Base-by-base conservation (phyloP, 2,888 invertebrate species). In the Hydrotaea diabolus region DNA sequence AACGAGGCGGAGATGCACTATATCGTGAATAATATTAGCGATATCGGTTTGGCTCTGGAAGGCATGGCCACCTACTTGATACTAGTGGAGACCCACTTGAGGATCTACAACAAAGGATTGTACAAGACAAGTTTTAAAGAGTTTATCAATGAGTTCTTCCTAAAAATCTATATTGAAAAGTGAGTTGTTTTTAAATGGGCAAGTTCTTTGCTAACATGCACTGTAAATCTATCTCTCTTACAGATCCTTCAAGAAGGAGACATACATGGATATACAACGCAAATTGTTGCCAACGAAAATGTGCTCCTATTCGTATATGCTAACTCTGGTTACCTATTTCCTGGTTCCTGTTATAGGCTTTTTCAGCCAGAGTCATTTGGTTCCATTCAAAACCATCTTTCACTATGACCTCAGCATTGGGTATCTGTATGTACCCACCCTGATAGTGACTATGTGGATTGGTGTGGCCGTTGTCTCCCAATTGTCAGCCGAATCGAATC, bases 401-500 rank as follows among this genome's bases (percentile, higher is more conserved):
- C 87, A 87, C 4, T 91, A 89, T 43, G 88, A 90, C 43, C 87
- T 88, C n/a, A 87, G 87, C 0, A 69, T 87, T 2, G 59, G 87
- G 64, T 39, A 72, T 0, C 84, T 86, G 4, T 91, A 86, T 21
- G 57, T 88, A 0, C 87, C 90, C 0, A 81, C 89, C 7, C 77
- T 91, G n/a, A 0, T 81, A 0, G 74, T 86, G 9, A 86, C 87
- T 2, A 79, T 88, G 7, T 90, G 89, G 88, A 85, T 88, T 39
- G 89, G 90, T 15, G 17, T 87, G 0, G 83, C 88, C 5, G 88
- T 90, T 0, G 88, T 87, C 13, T 87, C 87, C 7, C 88, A 88
- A 64, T 73, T 91, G 0, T 86, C 89, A 1, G 90, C 88, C 3
- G 90, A 91, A 21, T 85, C 90, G 0, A 91, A 90, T 87, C 77